These are phyloP conservation scores for Napeogenes sylphis DNA, from an alignment of 2,888 invertebrate genomes.

Conservation along the genomic window DNA sequence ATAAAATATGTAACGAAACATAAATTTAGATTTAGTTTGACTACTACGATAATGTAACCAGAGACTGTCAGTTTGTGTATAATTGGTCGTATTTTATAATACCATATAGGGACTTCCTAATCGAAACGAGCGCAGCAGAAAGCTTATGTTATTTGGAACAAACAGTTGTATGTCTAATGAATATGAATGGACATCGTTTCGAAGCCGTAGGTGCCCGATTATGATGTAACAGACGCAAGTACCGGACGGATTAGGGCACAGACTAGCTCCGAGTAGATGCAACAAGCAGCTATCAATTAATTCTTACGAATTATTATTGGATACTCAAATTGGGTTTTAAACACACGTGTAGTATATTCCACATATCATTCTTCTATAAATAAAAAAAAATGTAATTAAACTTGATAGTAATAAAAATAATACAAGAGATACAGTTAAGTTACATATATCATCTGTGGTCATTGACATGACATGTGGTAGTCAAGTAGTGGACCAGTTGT, in stretches of 20 bases:
- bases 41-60: not conserved
- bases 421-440: not conserved
- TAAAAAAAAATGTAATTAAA: too few species aligned
- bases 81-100: constrained; percentile 12
- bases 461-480: constrained; percentile 17
- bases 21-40: not conserved
- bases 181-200: constrained; percentile 55
- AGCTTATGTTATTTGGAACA: constrained; percentile 51
- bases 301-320: too few species aligned
- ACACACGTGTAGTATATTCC: too few species aligned
- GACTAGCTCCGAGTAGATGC: constrained; percentile 8
- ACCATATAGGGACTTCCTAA: constrained; percentile 31
- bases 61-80: too few species aligned
- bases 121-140: constrained; percentile 35
- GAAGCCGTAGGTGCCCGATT: constrained; percentile 56
- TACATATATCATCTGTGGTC: constrained; percentile 7
- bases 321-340: too few species aligned
- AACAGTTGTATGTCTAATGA: constrained; percentile 48
- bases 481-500: constrained; percentile 12
- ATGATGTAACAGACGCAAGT: constrained; percentile 49
- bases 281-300: not conserved
- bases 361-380: too few species aligned
- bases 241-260: constrained; percentile 23
- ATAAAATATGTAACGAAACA: too few species aligned
- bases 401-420: too few species aligned